These are phyloP conservation scores for Rhingia campestris DNA, from an alignment of 2,888 invertebrate species.

Conservation along the genomic window DNA sequence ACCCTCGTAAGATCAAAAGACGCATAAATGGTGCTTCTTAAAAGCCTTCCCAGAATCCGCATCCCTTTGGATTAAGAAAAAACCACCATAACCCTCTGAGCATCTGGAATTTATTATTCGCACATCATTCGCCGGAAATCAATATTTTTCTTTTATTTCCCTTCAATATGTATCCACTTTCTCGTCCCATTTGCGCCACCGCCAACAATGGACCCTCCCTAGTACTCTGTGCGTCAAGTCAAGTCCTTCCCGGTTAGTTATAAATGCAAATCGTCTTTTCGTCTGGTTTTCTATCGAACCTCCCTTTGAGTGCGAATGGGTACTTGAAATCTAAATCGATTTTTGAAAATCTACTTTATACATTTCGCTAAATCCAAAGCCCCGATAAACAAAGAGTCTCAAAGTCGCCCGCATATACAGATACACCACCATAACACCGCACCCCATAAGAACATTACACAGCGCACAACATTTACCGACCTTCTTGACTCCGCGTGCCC, in stretches of 20 bases:
- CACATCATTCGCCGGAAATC: constrained; percentile 20
- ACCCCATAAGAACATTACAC: constrained; percentile 19
- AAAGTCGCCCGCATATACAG: constrained; percentile 30
- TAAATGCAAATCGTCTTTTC: constrained; percentile 58
- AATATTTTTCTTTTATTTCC: background rate
- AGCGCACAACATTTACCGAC: constrained; percentile 47
- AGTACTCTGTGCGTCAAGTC: background rate
- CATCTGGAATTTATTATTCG: constrained; percentile 45
- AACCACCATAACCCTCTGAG: background rate
- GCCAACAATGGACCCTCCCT: background rate
- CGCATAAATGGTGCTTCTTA: too few relatives aligned
- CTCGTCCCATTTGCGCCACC: background rate
- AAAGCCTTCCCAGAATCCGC: background rate
- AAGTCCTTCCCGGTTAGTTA: constrained; percentile 29
- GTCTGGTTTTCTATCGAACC: constrained; percentile 48
- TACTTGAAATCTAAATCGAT: constrained; percentile 66
- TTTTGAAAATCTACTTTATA: constrained; percentile 31
- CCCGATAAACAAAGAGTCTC: constrained; percentile 38
- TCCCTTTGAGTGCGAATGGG: constrained; percentile 58
- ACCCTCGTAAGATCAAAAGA: too few relatives aligned
- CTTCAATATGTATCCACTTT: background rate
- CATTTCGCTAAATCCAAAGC: constrained; percentile 49
- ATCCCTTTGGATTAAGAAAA: background rate
- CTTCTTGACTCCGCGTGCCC: constrained; percentile 34
- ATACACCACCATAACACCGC: constrained; percentile 7